These are phyloP conservation scores for Phalacrocorax carbo DNA, from an alignment of 2,113 vertebrate genomes.

Conservation along the genomic window DNA sequence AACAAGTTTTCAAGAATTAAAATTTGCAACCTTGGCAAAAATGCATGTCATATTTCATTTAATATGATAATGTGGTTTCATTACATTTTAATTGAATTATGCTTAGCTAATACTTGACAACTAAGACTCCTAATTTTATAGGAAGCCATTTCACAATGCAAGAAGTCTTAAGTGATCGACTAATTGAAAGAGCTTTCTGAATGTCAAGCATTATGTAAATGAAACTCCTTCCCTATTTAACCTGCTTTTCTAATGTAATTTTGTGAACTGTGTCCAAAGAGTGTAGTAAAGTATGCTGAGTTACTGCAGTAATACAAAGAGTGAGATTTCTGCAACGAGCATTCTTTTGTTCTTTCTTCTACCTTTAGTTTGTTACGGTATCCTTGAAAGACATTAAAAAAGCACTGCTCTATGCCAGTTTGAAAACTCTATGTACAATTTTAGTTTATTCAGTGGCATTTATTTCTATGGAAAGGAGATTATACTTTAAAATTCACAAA, in stretches of 20 bases:
- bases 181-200: constrained; percentile 25
- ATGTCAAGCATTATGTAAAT: constrained; percentile 42
- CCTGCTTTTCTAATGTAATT: constrained; percentile 4
- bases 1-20: neutral
- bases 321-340: neutral
- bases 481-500: neutral
- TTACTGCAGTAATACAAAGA: neutral
- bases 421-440: neutral
- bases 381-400: neutral
- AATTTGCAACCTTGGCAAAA: constrained; percentile 17
- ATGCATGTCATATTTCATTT: constrained; percentile 26
- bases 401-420: neutral
- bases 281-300: neutral
- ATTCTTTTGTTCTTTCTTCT: neutral
- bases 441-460: neutral
- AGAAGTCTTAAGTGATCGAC: neutral
- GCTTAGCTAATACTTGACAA: constrained; percentile 38
- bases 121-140: neutral
- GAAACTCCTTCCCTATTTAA: constrained; percentile 19
- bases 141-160: constrained; percentile 10
- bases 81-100: constrained; percentile 61
- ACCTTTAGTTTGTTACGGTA: neutral
- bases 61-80: constrained; percentile 48
- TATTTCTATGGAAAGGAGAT: neutral
- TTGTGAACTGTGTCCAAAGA: constrained; percentile 23